Conservation (phyloP, 2,113 vertebrate species). For the Geothlypis trichas region DNA sequence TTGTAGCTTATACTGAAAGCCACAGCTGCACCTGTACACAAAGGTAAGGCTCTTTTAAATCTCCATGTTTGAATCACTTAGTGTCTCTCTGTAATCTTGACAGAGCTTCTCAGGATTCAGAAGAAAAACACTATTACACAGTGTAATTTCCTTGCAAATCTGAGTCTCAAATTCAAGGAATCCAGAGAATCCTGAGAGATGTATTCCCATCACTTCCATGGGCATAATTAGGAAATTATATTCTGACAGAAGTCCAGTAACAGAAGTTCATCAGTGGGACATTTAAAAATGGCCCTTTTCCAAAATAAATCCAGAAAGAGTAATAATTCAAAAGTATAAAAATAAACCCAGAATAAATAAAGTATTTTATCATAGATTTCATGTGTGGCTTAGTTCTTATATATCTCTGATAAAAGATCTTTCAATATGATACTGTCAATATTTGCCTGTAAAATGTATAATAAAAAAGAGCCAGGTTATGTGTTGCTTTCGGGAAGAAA, state of each 20-base stretch:
- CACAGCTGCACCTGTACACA: background rate
- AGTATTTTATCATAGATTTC: background rate
- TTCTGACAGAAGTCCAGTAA: background rate
- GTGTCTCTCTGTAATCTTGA: background rate
- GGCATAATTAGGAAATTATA: background rate
- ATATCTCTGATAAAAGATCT: background rate
- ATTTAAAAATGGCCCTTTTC: background rate
- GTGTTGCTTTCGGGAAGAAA: background rate
- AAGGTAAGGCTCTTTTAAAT: background rate
- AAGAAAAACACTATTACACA: background rate
- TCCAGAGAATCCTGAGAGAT: background rate
- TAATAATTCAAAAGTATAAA: background rate
- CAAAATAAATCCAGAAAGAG: background rate
- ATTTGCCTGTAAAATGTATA: background rate
- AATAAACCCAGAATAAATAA: background rate
- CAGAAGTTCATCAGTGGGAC: background rate
- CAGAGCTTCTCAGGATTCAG: background rate
- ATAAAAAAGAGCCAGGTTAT: background rate
- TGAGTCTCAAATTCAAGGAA: background rate
- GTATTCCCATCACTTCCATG: background rate
- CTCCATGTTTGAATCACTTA: background rate
- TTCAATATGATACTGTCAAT: background rate
- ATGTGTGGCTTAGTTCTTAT: background rate
- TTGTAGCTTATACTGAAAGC: background rate
- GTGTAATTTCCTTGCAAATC: background rate